Percentiles rank a stretch among this genome's conserved stretches.
phyloP scores from a whole-genome alignment of 2,797 vertebrate species.

The Peromyscus attwateri region DNA sequence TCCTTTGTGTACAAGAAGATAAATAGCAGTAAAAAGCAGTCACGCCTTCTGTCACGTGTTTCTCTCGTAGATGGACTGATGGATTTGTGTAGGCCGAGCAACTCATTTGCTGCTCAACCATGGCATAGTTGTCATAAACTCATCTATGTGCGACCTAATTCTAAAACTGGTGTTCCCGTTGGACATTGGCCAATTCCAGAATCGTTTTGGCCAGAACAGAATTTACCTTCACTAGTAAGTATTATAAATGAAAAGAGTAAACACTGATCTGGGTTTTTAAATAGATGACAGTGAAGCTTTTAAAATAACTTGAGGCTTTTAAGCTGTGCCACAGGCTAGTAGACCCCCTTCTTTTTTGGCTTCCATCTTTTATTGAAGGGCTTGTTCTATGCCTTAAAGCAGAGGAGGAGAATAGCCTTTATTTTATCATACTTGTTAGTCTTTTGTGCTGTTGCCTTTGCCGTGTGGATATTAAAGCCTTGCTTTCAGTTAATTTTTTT shows the following conservation, averaged over 20 bases:
- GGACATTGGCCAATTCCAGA: conserved; percentile 99
- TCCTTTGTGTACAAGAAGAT: conserved; percentile 51
- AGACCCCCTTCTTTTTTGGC: not conserved
- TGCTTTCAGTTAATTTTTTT: not conserved
- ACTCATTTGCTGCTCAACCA: conserved; percentile 92
- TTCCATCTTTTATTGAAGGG: conserved; percentile 32
- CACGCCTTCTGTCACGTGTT: conserved; percentile 77
- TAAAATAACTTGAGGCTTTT: conserved; percentile 26
- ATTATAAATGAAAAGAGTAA: conserved; percentile 69
- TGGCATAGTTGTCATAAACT: conserved; percentile 99
- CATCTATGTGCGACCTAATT: conserved; percentile 98
- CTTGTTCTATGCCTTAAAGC: not conserved
- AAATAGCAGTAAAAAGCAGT: conserved; percentile 60
- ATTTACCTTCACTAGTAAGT: conserved; percentile 97
- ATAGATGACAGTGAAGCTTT: conserved; percentile 56
- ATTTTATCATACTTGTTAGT: conserved; percentile 30
- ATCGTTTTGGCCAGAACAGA: conserved; percentile 99
- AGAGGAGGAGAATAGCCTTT: not conserved
- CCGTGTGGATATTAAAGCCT: conserved; percentile 7
- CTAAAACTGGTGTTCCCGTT: conserved; percentile 97
- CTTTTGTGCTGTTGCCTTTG: conserved; percentile 24
- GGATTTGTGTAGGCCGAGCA: conserved; percentile 91
- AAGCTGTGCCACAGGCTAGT: not conserved
- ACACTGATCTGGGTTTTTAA: conserved; percentile 57
- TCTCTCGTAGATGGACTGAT: conserved; percentile 92